A percentile compares a stretch with the other conserved stretches of the same genome.
Evolutionary conservation across 2,113 vertebrate genomes (phyloP).

Genomic region (Zootoca vivipara): DNA sequence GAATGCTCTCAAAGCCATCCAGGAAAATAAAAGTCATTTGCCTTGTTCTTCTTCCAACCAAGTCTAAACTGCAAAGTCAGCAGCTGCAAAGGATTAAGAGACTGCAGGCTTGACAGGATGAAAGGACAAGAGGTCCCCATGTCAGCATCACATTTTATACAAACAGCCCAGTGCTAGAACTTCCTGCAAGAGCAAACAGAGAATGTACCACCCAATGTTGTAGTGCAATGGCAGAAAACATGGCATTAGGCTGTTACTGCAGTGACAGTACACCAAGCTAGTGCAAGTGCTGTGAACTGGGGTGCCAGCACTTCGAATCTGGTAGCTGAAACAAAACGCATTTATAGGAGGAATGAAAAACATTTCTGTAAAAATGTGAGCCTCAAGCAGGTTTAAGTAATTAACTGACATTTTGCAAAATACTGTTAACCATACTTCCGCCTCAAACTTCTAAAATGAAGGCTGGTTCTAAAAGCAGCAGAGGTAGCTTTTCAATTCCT

Average conservation of each 20-base stretch:
- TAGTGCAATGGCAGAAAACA: neutral
- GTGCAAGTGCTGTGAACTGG: neutral
- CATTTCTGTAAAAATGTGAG: rapidly evolving
- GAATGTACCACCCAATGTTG: neutral
- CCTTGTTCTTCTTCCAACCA: slow-evolving; percentile 42
- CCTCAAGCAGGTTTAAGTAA: neutral
- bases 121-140: neutral
- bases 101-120: slow-evolving; percentile 16
- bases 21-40: neutral
- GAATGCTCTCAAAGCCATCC: rapidly evolving
- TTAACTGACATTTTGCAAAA: neutral
- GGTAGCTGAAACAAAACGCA: neutral
- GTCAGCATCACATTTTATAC: neutral
- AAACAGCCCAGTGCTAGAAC: neutral
- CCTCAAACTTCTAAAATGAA: neutral
- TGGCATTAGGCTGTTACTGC: neutral
- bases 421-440: neutral
- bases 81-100: slow-evolving; percentile 47
- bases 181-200: neutral
- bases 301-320: neutral
- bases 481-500: neutral
- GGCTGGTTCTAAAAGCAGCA: neutral
- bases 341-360: neutral
- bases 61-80: slow-evolving; percentile 53
- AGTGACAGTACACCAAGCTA: neutral